Conservation (phyloP, 1,140 invertebrate genomes). For the Bradysia coprophila region DNA sequence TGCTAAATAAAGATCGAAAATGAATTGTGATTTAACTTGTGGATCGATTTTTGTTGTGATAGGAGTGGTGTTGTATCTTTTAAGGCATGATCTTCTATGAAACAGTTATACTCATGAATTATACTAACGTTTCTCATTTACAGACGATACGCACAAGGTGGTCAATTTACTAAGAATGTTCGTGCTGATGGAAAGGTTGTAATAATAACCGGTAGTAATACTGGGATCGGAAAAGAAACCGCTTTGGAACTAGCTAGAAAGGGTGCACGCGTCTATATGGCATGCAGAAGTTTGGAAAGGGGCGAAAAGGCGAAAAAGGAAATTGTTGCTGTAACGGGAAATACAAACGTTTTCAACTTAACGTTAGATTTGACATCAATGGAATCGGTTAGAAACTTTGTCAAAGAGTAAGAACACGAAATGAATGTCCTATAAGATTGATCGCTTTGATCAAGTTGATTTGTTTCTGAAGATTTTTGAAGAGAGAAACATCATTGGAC, state of each 20-base stretch:
- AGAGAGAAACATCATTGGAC: slow-evolving; percentile 6
- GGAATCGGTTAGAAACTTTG: slow-evolving; percentile 58
- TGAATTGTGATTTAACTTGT: no score
- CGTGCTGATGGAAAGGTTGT: slow-evolving; percentile 23
- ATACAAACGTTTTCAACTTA: slow-evolving; percentile 58
- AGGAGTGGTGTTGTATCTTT: no score
- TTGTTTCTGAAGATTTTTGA: slow-evolving; percentile 10
- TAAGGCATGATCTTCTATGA: no score
- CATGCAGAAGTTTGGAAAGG: slow-evolving; percentile 52
- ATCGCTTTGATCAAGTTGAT: slow-evolving; percentile 10
- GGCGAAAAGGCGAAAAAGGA: slow-evolving; percentile 51
- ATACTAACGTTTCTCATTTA: no score
- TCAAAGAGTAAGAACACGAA: slow-evolving; percentile 20
- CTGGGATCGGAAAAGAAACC: slow-evolving; percentile 67
- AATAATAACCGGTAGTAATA: slow-evolving; percentile 49
- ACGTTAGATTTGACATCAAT: slow-evolving; percentile 57
- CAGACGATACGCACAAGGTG: not conserved
- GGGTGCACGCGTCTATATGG: slow-evolving; percentile 60
- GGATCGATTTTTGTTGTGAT: no score
- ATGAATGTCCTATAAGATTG: slow-evolving; percentile 4
- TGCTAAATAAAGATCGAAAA: no score
- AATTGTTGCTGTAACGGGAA: slow-evolving; percentile 48
- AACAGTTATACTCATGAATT: no score
- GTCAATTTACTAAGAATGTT: slow-evolving; percentile 9
- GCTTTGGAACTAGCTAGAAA: slow-evolving; percentile 43